Evolutionary conservation across 64 coral and sea anemone species (phyloP).

Genomic region (Platygyra sinensis): DNA sequence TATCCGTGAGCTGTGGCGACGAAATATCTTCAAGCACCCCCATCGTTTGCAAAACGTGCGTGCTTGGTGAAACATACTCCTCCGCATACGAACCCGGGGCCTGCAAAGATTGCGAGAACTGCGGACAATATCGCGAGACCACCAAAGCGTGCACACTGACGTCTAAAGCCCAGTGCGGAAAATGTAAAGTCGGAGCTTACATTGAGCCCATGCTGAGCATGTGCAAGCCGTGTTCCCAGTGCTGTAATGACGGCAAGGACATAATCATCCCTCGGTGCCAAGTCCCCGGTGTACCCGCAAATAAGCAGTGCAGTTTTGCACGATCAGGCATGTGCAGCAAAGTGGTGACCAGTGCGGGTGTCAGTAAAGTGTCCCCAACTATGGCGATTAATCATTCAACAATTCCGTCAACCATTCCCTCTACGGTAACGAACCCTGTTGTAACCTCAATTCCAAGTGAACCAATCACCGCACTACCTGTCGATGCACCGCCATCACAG

Average conservation of each 20-base stretch:
- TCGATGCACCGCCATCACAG: too few relatives aligned
- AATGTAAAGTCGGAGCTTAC: constrained; percentile 11
- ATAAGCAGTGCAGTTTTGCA: background rate
- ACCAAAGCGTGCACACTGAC: background rate
- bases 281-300: background rate
- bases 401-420: too few relatives aligned
- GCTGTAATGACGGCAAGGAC: constrained; percentile 45
- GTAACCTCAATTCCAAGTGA: too few relatives aligned
- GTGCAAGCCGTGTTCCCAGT: constrained; percentile 48
- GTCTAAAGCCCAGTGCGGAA: constrained; percentile 25
- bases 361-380: background rate
- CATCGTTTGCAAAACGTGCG: constrained; percentile 16
- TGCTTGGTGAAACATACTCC: constrained; percentile 54
- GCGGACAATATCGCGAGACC: constrained; percentile 7
- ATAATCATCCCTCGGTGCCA: background rate
- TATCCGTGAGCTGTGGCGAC: constrained; percentile 19
- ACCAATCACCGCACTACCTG: too few relatives aligned
- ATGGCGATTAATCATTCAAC: too few relatives aligned
- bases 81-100: background rate
- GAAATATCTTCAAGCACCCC: background rate
- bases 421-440: too few relatives aligned
- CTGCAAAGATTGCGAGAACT: constrained; percentile 34
- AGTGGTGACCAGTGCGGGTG: background rate
- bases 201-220: background rate
- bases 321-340: background rate